phyloP scores from a whole-genome alignment of 2,888 invertebrate genomes.

The Cephus spinipes region DNA sequence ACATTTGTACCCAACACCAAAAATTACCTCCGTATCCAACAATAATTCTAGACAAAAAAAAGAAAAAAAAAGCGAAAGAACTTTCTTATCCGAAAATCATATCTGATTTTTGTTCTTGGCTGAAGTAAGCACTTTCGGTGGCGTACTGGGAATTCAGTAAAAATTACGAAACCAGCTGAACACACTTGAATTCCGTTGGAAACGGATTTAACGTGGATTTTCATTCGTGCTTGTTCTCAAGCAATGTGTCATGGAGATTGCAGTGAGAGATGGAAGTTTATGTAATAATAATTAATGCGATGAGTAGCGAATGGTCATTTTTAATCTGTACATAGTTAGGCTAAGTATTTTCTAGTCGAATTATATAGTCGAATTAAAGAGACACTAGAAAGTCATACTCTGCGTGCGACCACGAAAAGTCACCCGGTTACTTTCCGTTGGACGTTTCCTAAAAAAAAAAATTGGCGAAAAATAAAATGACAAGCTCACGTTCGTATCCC shows the following conservation, averaged over 20 bases:
- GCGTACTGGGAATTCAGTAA: neutral
- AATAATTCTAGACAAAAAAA: slow-evolving; percentile 13
- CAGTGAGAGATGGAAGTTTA: neutral
- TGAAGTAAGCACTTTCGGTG: neutral
- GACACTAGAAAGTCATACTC: neutral
- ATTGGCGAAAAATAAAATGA: neutral
- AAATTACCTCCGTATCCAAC: neutral
- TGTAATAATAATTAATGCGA: neutral
- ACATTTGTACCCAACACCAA: neutral
- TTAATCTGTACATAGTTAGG: slow-evolving; percentile 60
- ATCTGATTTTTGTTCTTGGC: neutral
- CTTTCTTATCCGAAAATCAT: neutral
- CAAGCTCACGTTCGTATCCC: neutral
- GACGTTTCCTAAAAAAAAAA: neutral
- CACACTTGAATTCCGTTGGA: neutral
- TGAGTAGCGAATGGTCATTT: slow-evolving; percentile 43
- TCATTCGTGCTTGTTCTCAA: neutral
- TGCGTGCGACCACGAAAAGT: neutral
- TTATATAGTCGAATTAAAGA: slow-evolving; percentile 24
- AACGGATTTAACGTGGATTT: neutral
- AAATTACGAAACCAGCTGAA: neutral
- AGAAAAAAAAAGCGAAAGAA: neutral
- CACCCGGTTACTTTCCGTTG: neutral
- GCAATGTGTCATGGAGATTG: neutral
- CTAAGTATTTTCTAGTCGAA: slow-evolving; percentile 60